Base-by-base conservation (phyloP, 2,113 vertebrate species). In the Recurvirostra avosetta region DNA sequence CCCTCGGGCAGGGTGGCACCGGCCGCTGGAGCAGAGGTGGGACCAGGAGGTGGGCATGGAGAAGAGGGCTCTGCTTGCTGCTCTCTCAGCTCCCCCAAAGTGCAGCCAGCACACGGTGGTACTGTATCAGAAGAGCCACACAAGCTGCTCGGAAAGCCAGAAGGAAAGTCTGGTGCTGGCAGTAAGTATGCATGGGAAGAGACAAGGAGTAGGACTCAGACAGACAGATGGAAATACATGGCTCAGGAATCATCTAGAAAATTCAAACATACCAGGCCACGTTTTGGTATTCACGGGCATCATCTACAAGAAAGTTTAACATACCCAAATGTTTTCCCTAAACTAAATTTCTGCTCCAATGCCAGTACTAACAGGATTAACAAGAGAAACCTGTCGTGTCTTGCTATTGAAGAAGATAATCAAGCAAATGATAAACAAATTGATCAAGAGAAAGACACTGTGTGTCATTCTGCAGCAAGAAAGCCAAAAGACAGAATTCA, bases 391-490 rank as follows among this genome's bases (percentile, higher is more conserved):
- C 77, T 70, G 83, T n/a, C 8, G 10, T 34, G 76, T 88, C 84
- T 94, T 94, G 86, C 93, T 92, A 85, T 91, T 72, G 84, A 93
- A 62, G 62, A 74, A 67, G 92, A 77, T 71, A 88, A 96, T 84
- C 71, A 90, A 95, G 49, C 8, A 76, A 96, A 83, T 8, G 30
- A 90, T 80, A 97, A 96, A 95, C 77, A 96, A 95, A 97, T 79
- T 92, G 95, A 96, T 97, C 93, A 95, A 55, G 92, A 81, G 65
- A 75, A 92, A 94, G 95, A 74, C 74, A 88, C 27, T 11, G 4
- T 5, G 58, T 89, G 90, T 66, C 86, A 82, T 77, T 87, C 73
- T 47, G 53, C 45, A 88, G 78, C 62, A 59, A 63, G 67, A 88
- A 70, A 94, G 87, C 91, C 94, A 95, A 86, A 81, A 94, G 86